Percentiles rank a stretch among this genome's conserved stretches.
Evolutionary conservation across 2,797 vertebrate genomes (phyloP).

Genomic region (Malurus leucopterus): DNA sequence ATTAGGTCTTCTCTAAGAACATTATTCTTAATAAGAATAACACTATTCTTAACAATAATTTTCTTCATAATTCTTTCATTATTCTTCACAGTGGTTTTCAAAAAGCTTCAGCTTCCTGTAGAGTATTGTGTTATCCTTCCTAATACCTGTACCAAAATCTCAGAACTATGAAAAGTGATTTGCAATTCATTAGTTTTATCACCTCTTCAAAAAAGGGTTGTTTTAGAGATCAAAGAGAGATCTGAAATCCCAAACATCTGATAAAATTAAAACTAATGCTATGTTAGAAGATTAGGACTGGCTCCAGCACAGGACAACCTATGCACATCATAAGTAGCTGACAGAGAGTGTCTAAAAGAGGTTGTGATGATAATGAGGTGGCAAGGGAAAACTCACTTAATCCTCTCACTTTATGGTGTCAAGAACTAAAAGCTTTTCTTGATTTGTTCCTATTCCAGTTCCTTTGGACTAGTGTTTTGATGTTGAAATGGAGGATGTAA

Average conservation of each 20-base stretch:
- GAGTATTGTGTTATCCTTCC: background rate
- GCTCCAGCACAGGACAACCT: background rate
- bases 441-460: background rate
- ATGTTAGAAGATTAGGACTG: background rate
- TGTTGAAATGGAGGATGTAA: background rate
- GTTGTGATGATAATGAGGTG: constrained; percentile 25
- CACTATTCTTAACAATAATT: background rate
- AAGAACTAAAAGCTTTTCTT: background rate
- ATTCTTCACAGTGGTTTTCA: background rate
- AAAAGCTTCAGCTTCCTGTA: background rate
- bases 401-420: background rate
- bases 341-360: background rate
- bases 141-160: constrained; percentile 22
- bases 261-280: constrained; percentile 34
- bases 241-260: constrained; percentile 32
- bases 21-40: background rate
- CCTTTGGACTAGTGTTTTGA: background rate
- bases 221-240: constrained; percentile 47
- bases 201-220: background rate
- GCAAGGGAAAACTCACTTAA: constrained; percentile 32
- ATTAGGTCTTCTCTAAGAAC: background rate
- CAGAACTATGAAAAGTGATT: constrained; percentile 33
- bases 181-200: constrained; percentile 55
- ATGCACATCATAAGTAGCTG: background rate
- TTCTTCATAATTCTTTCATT: too few species aligned